A percentile compares a stretch with the other conserved stretches of the same genome.
Evolutionary conservation across 1,140 invertebrate genomes (phyloP).

Genomic region (Halictus rubicundus): DNA sequence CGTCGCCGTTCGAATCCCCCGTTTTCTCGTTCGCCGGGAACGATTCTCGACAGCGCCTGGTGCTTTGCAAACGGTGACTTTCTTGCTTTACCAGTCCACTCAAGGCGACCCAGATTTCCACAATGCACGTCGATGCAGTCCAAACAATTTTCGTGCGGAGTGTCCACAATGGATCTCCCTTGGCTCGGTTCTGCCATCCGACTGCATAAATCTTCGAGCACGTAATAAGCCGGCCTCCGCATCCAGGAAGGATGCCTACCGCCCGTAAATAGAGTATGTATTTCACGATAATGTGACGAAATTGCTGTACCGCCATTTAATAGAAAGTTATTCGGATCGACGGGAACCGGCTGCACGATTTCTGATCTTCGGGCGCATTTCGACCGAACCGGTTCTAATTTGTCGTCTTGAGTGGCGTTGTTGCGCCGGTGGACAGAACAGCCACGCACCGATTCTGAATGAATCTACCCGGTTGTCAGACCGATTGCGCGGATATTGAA

Average conservation of each 20-base stretch:
- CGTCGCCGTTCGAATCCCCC: not conserved
- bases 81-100: slow-evolving; percentile 1
- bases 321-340: not conserved
- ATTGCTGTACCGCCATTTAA: not conserved
- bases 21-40: not conserved
- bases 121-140: slow-evolving; percentile 19
- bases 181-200: not conserved
- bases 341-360: no score
- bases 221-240: slow-evolving; percentile 1
- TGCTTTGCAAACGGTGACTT: not conserved
- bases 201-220: slow-evolving; percentile 21
- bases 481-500: no score
- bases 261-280: no score
- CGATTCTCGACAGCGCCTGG: slow-evolving; percentile 18
- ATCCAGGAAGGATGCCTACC: not conserved
- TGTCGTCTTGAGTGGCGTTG: no score
- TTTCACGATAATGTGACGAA: not conserved
- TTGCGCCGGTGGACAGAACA: no score
- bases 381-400: no score
- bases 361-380: no score
- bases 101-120: slow-evolving; percentile 27
- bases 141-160: slow-evolving; percentile 1
- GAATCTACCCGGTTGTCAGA: no score
- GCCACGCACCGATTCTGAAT: no score
- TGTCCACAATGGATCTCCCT: not conserved